Evolutionary conservation across 2,113 vertebrate genomes (phyloP).

Genomic region (Carassius auratus): DNA sequence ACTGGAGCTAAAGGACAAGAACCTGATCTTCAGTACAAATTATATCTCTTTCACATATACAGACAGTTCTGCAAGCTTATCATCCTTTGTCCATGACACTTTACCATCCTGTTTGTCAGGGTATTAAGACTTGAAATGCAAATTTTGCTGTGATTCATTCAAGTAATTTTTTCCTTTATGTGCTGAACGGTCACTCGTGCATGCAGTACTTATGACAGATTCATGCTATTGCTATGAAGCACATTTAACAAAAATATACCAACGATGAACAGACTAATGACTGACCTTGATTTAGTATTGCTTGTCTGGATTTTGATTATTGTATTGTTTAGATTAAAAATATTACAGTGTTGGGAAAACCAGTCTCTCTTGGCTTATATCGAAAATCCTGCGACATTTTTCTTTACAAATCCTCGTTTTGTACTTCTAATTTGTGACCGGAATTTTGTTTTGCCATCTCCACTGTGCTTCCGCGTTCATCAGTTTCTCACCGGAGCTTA

Average conservation of each 20-base stretch:
- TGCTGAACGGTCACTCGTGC: background rate
- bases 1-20: constrained; percentile 33
- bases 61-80: background rate
- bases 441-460: too few species aligned
- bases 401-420: too few species aligned
- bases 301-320: background rate
- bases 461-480: too few species aligned
- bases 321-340: background rate
- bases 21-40: constrained; percentile 44
- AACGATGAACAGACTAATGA: background rate
- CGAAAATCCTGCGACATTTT: too few species aligned
- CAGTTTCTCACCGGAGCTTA: too few species aligned
- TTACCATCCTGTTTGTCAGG: too few species aligned
- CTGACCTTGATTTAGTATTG: background rate
- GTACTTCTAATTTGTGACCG: too few species aligned
- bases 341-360: too few species aligned
- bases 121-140: constrained; percentile 18
- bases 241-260: background rate
- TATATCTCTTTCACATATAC: constrained; percentile 28
- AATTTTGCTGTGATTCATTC: background rate
- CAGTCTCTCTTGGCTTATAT: too few species aligned
- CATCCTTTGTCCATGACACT: background rate
- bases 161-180: background rate
- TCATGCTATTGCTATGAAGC: background rate
- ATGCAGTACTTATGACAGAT: background rate